Conservation (phyloP, 2,113 vertebrate genomes). For the Semicossyphus pulcher region DNA sequence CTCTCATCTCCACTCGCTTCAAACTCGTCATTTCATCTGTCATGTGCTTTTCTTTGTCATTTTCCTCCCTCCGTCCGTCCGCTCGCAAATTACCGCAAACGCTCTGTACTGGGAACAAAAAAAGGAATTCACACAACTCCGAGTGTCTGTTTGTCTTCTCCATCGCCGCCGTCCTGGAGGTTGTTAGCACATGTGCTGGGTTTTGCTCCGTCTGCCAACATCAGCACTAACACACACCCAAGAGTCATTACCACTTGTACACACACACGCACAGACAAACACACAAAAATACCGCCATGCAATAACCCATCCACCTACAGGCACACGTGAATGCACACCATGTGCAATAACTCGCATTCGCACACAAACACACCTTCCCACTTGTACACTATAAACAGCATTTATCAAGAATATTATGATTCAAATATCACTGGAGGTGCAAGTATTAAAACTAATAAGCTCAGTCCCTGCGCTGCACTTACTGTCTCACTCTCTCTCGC, state of each 20-base stretch:
- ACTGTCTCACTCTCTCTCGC: neutral
- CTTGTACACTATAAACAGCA: conserved; percentile 46
- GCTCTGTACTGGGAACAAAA: neutral
- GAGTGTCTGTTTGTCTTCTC: conserved; percentile 51
- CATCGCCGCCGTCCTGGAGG: conserved; percentile 58
- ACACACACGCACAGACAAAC: conserved; percentile 19
- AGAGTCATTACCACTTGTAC: conserved; percentile 22
- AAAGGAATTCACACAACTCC: conserved; percentile 15
- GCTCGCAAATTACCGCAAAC: conserved; percentile 36
- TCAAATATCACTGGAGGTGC: conserved; percentile 56
- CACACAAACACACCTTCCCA: conserved; percentile 25
- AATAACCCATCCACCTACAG: conserved; percentile 47
- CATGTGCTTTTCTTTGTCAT: neutral
- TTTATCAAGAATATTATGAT: conserved; percentile 62
- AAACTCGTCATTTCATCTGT: conserved; percentile 17
- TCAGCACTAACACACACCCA: conserved; percentile 57
- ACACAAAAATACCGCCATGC: conserved; percentile 16
- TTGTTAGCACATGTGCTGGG: conserved; percentile 64
- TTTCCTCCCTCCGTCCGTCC: neutral
- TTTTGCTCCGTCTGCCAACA: conserved; percentile 56
- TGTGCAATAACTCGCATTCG: conserved; percentile 1
- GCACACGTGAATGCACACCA: conserved; percentile 15
- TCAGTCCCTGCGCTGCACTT: conserved; percentile 43
- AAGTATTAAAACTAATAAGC: conserved; percentile 66
- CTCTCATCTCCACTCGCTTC: conserved; percentile 41